Percentiles rank a stretch among this genome's conserved stretches.
Conservation (phyloP, 2,888 invertebrate species). For the Heliconius charithonia region DNA sequence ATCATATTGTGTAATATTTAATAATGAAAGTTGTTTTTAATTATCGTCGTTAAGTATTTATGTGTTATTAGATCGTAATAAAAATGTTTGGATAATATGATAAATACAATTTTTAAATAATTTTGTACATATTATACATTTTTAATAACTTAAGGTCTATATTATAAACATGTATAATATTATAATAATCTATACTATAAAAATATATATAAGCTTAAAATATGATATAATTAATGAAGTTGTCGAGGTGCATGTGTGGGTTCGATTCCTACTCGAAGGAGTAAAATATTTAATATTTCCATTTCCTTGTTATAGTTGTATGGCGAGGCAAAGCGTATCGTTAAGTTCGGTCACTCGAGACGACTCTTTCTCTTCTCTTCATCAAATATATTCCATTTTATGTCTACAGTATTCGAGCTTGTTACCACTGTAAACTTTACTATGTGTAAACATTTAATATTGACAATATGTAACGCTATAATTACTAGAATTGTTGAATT, state of each 20-base stretch:
- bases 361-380: too few relatives aligned
- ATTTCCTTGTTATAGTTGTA: too few relatives aligned
- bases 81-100: background rate
- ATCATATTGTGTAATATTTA: background rate
- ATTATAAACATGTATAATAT: background rate
- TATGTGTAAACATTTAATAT: background rate
- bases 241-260: too few relatives aligned
- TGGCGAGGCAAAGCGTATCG: too few relatives aligned
- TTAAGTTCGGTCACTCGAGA: too few relatives aligned
- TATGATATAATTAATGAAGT: too few relatives aligned
- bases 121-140: conserved; percentile 1
- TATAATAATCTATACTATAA: background rate
- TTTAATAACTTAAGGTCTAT: background rate
- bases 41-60: conserved; percentile 3
- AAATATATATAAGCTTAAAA: background rate
- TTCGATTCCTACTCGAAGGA: too few relatives aligned
- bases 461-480: background rate
- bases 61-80: background rate
- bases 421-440: background rate
- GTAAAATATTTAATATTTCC: too few relatives aligned
- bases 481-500: background rate
- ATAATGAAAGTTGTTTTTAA: too few relatives aligned
- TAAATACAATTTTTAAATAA: background rate
- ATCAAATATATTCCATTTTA: too few relatives aligned
- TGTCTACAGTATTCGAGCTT: background rate